Evolutionary conservation across 2,113 vertebrate species (phyloP).

Genomic region (Pollachius pollachius): DNA sequence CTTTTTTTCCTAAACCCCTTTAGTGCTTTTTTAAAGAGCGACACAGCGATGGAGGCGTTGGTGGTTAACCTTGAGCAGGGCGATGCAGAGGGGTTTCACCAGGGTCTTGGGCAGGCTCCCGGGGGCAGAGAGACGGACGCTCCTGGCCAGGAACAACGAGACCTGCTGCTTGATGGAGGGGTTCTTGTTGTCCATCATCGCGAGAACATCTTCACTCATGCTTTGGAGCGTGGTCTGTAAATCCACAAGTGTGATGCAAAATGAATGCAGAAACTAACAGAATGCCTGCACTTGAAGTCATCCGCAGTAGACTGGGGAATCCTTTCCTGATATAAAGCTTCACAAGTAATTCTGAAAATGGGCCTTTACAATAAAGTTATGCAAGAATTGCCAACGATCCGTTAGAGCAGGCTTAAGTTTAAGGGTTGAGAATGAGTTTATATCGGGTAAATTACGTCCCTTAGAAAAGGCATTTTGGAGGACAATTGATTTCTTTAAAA

Average conservation of each 20-base stretch:
- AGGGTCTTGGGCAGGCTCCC: slow-evolving; percentile 83
- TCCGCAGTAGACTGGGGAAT: neutral
- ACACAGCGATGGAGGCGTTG: neutral
- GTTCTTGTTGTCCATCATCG: slow-evolving; percentile 93
- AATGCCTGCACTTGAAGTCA: too few species aligned
- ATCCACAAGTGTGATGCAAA: slow-evolving; percentile 10
- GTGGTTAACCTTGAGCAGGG: slow-evolving; percentile 82
- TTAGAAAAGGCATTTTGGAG: too few species aligned
- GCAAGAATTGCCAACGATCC: too few species aligned
- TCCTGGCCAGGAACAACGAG: slow-evolving; percentile 88
- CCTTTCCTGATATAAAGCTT: neutral
- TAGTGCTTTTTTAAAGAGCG: neutral
- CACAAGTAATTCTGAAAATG: neutral
- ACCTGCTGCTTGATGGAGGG: slow-evolving; percentile 90
- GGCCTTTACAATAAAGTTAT: neutral
- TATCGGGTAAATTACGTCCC: too few species aligned
- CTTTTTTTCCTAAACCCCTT: too few species aligned
- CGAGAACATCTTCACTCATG: slow-evolving; percentile 85
- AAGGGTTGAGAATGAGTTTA: too few species aligned
- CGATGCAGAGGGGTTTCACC: slow-evolving; percentile 87
- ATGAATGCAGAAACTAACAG: too few species aligned
- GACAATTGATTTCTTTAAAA: too few species aligned
- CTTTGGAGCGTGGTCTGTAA: slow-evolving; percentile 84
- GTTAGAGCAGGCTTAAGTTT: too few species aligned
- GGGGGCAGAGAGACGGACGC: slow-evolving; percentile 83